Evolutionary conservation across 35 echinoderm and acorn worm genomes (phyloP).

Genomic region (Strongylocentrotus purpuratus): DNA sequence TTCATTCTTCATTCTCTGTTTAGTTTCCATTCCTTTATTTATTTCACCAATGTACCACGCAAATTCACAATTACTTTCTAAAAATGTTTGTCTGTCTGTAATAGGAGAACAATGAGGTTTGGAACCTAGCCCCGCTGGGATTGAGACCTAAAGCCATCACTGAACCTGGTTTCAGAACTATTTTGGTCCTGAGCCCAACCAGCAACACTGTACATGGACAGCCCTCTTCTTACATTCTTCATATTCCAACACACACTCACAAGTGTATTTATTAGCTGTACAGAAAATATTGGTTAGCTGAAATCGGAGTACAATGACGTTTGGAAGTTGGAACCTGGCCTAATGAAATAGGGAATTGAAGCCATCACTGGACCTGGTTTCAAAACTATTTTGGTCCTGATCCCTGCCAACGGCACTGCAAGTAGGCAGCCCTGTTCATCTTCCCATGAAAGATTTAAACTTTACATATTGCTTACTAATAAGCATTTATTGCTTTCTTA

Average conservation of each 20-base stretch:
- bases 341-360: not conserved
- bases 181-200: not conserved
- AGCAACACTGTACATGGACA: no score
- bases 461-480: no score
- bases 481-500: no score
- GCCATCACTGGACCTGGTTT: not conserved
- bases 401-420: no score
- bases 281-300: not conserved
- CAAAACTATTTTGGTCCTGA: not conserved
- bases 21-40: no score
- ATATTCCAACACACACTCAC: no score
- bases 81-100: not conserved
- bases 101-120: not conserved
- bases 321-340: not conserved
- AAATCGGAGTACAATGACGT: not conserved
- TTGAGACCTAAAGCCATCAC: not conserved
- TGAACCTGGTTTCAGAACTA: not conserved
- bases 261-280: no score
- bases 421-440: no score
- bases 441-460: no score
- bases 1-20: no score
- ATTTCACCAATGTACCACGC: no score
- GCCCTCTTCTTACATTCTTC: not conserved
- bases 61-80: not conserved
- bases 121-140: not conserved